A percentile compares a stretch with the other conserved stretches of the same genome.
These are phyloP conservation scores for Apogon talboti DNA, from an alignment of 2,797 vertebrate species.

Conservation along the genomic window DNA sequence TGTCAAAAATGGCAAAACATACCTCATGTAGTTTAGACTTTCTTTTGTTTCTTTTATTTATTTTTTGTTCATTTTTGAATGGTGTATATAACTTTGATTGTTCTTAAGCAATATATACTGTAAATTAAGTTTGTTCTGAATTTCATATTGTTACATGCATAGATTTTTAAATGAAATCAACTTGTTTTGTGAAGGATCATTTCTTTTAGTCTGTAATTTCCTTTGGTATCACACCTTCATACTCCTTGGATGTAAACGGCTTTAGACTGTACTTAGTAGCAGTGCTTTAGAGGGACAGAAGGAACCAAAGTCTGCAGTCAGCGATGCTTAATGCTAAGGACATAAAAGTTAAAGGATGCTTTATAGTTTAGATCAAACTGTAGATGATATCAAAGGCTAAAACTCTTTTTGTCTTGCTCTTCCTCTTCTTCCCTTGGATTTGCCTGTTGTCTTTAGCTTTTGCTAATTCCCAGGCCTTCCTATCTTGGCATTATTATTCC, in stretches of 20 bases:
- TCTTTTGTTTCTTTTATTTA: conserved; percentile 61
- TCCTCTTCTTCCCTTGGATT: conserved; percentile 57
- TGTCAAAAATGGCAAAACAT: conserved; percentile 78
- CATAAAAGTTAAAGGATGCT: conserved; percentile 46
- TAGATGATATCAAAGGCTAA: conserved; percentile 68
- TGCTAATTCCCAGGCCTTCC: conserved; percentile 27
- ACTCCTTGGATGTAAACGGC: conserved; percentile 66
- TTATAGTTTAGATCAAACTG: conserved; percentile 65
- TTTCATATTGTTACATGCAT: conserved; percentile 74
- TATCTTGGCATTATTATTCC: conserved; percentile 44
- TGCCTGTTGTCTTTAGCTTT: conserved; percentile 56
- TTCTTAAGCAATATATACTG: conserved; percentile 86
- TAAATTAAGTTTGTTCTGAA: conserved; percentile 73
- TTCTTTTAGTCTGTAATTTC: conserved; percentile 56
- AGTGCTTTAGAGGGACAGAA: conserved; percentile 69
- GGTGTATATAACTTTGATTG: conserved; percentile 73
- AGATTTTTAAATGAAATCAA: conserved; percentile 74
- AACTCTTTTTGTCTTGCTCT: conserved; percentile 50
- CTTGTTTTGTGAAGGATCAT: conserved; percentile 59
- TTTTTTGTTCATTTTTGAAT: conserved; percentile 65
- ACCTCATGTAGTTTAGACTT: conserved; percentile 84
- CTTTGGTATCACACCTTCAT: conserved; percentile 58
- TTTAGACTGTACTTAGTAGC: conserved; percentile 81
- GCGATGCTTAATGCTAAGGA: conserved; percentile 34
- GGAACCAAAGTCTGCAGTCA: conserved; percentile 75